Conservation (phyloP, 1,140 invertebrate species). For the Pogonus chalceus region DNA sequence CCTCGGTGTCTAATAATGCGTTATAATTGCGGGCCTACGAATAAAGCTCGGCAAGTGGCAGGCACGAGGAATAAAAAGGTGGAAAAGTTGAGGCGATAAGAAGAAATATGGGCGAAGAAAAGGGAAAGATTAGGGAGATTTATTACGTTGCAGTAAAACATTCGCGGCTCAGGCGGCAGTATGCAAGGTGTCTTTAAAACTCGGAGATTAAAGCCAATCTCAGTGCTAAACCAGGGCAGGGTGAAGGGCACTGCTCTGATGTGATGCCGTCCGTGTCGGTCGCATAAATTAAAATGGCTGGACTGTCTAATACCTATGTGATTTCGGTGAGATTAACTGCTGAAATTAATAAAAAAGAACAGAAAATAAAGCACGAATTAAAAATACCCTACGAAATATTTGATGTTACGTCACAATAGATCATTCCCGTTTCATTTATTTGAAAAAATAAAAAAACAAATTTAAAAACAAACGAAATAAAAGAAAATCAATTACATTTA, state of each 20-base stretch:
- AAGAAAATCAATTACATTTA: too few relatives aligned
- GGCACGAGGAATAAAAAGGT: conserved; percentile 2
- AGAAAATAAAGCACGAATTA: too few relatives aligned
- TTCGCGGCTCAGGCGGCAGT: neutral
- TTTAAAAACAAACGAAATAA: too few relatives aligned
- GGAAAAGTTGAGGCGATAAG: conserved; percentile 6
- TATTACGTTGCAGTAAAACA: conserved; percentile 6
- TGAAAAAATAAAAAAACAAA: too few relatives aligned
- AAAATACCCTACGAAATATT: too few relatives aligned
- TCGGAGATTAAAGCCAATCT: conserved; percentile 1
- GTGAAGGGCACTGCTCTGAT: neutral
- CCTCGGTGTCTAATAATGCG: too few relatives aligned
- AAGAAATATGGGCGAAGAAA: conserved; percentile 6
- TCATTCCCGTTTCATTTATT: too few relatives aligned
- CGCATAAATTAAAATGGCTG: neutral
- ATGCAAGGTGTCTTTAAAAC: conserved; percentile 3
- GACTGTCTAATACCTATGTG: neutral
- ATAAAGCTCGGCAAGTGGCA: neutral
- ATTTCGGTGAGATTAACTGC: too few relatives aligned
- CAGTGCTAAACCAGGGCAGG: neutral
- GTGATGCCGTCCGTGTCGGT: too few relatives aligned
- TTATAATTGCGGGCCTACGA: neutral
- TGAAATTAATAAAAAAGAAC: too few relatives aligned
- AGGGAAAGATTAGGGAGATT: conserved; percentile 3
- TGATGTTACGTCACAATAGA: too few relatives aligned